Base-by-base conservation (phyloP, 2,888 invertebrate genomes). In the Drosophila mulleri region DNA sequence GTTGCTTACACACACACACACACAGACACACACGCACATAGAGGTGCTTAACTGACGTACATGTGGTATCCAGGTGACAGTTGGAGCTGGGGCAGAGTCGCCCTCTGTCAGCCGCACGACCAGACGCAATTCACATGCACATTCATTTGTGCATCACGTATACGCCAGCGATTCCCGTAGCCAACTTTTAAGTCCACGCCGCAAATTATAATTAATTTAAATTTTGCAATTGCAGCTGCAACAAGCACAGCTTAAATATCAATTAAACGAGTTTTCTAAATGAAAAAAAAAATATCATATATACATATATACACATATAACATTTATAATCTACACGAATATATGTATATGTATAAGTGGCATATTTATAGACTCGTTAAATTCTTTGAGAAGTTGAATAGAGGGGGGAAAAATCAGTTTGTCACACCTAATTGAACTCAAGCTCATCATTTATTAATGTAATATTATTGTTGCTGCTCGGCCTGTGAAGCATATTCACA, bases 141-240 rank as follows among this genome's bases (percentile, higher is more conserved):
- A 44, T 35, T 20, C 16, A 11, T 23, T 44, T 35, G 32, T 8
- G 32, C 35, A 37, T 58, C 45, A 44, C 44, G 44, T 58, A 35
- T 37, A 35, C 45, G 58, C 45, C 16, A 37, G n/a, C 32, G 35
- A 45, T 44, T 20, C 23, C 45, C 45, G 16, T 32, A 42, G 26
- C 9, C 29, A 45, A 29, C 23, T 58, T 58, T 35, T 23, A 35
- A n/a, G 58, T 58, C 45, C 45, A 35, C 45, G 23, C n/a, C 23
- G 16, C 35, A 45, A n/a, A 45, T 58, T 35, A 58, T 26, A 58
- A 58, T 58, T 58, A 45, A 45, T 45, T 45, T 26, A 56, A 42
- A 32, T 18, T 8, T 32, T 29, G 39, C 41, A 41, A 18, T 56
- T 29, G 39, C 41, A 41, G 9, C 29, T 29, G n/a, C 18, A 41